These are phyloP conservation scores for Stictonetta naevosa DNA, from an alignment of 2,113 vertebrate genomes.

Conservation along the genomic window DNA sequence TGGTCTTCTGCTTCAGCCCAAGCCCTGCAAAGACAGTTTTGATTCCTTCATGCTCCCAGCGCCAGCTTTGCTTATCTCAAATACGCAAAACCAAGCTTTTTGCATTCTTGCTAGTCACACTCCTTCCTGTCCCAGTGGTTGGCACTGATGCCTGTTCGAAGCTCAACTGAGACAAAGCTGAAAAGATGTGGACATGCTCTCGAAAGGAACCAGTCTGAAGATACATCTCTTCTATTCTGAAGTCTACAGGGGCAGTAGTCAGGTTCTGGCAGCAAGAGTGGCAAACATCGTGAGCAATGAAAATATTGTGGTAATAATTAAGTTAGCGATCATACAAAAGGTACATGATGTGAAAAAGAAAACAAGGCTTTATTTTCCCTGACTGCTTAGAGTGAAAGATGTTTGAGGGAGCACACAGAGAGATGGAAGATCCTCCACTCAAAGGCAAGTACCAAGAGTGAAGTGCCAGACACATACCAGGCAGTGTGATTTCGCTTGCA, in stretches of 20 bases:
- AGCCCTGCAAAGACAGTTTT: not conserved
- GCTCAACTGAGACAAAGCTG: not conserved
- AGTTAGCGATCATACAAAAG: not conserved
- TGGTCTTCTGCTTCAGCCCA: not conserved
- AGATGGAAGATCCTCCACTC: not conserved
- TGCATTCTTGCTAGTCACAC: not conserved
- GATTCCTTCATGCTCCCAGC: not conserved
- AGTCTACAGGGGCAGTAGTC: not conserved
- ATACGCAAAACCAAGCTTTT: not conserved
- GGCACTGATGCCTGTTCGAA: not conserved
- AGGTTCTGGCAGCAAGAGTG: not conserved
- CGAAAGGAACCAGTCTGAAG: not conserved
- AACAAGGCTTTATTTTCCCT: not conserved
- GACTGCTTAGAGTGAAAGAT: not conserved
- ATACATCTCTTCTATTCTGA: not conserved
- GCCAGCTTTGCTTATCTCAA: not conserved
- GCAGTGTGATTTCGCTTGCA: not conserved
- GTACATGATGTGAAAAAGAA: not conserved
- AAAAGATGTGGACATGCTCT: not conserved
- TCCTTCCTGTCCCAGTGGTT: not conserved
- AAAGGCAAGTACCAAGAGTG: rapidly evolving
- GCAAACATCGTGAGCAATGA: not conserved
- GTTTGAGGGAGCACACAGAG: not conserved
- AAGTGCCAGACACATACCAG: rapidly evolving
- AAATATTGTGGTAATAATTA: not conserved